A percentile compares a stretch with the other conserved stretches of the same genome.
phyloP scores from a whole-genome alignment of 2,888 invertebrate genomes.

The Eristalis intricaria region DNA sequence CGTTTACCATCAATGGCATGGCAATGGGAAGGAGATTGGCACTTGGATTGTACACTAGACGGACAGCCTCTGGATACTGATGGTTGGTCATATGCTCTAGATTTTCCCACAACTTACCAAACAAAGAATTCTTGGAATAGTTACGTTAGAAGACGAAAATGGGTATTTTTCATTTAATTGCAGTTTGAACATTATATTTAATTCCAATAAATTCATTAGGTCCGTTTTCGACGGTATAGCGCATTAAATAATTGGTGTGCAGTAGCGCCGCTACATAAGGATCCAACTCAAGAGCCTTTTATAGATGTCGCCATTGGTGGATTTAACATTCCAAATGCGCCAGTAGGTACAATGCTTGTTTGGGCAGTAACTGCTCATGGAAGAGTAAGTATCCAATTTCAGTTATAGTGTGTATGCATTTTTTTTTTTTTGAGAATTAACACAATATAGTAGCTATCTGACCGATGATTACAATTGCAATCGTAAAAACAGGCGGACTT shows the following conservation, averaged over 20 bases:
- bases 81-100: constrained; percentile 96
- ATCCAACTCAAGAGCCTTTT: constrained; percentile 95
- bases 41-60: constrained; percentile 90
- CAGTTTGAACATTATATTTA: background rate
- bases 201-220: constrained; percentile 41
- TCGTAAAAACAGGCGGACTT: no score
- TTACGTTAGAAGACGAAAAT: constrained; percentile 93
- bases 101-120: constrained; percentile 92
- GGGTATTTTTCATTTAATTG: constrained; percentile 83
- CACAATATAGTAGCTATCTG: no score
- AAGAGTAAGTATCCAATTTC: constrained; percentile 82
- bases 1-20: constrained; percentile 95
- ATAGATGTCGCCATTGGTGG: constrained; percentile 95
- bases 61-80: constrained; percentile 94
- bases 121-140: constrained; percentile 93
- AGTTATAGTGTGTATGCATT: background rate
- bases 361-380: constrained; percentile 97
- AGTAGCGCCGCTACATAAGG: constrained; percentile 93
- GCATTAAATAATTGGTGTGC: constrained; percentile 97
- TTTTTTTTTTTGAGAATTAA: no score
- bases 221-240: constrained; percentile 90
- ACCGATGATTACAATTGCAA: no score
- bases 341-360: constrained; percentile 89
- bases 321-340: constrained; percentile 89
- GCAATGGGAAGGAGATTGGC: constrained; percentile 98